These are phyloP conservation scores for Ictalurus punctatus DNA, from an alignment of 2,113 vertebrate species.

Conservation along the genomic window DNA sequence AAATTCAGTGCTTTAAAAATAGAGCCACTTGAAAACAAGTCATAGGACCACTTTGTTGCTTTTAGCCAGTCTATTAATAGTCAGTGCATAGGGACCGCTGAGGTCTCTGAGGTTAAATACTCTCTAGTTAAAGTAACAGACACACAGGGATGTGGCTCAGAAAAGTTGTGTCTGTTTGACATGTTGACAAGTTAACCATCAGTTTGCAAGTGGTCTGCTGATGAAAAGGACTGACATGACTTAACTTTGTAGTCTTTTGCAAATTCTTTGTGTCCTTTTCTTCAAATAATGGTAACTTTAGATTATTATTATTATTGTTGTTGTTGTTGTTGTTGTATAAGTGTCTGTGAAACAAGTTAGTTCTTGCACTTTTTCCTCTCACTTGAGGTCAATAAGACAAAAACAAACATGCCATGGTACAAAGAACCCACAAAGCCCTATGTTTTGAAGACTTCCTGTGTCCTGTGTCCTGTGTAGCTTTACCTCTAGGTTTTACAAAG, in stretches of 20 bases:
- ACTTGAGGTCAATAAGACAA: neutral
- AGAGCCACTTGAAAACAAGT: slow-evolving; percentile 82
- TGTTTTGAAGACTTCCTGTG: neutral
- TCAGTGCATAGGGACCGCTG: slow-evolving; percentile 79
- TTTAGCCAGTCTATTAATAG: slow-evolving; percentile 87
- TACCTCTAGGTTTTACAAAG: neutral
- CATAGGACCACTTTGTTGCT: slow-evolving; percentile 84
- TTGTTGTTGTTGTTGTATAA: neutral
- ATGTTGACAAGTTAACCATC: slow-evolving; percentile 94
- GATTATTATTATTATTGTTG: neutral
- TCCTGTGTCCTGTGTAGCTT: neutral
- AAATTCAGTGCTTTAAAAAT: slow-evolving; percentile 82
- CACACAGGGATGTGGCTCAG: slow-evolving; percentile 67
- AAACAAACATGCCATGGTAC: neutral
- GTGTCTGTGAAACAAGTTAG: neutral
- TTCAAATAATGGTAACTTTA: neutral
- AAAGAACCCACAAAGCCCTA: neutral
- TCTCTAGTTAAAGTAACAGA: slow-evolving; percentile 85
- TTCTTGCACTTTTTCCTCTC: neutral
- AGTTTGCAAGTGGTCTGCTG: slow-evolving; percentile 66
- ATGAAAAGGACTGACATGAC: slow-evolving; percentile 40
- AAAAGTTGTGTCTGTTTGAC: slow-evolving; percentile 81
- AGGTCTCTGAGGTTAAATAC: slow-evolving; percentile 89
- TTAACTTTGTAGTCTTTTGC: slow-evolving; percentile 11
- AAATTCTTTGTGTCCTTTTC: neutral